phyloP scores from a whole-genome alignment of 2,888 invertebrate genomes.

The Ophion ellenae region DNA sequence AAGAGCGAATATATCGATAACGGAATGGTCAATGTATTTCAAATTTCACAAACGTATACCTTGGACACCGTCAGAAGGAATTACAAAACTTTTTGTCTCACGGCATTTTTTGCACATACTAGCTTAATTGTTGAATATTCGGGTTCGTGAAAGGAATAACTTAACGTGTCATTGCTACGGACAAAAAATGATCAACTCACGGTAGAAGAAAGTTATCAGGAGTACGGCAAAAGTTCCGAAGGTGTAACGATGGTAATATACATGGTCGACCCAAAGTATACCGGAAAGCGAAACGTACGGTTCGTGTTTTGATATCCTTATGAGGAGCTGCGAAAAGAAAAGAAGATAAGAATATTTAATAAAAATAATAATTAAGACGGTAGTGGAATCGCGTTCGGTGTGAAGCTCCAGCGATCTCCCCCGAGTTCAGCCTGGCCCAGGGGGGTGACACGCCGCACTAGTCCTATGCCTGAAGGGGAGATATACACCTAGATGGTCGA shows the following conservation, averaged over 20 bases:
- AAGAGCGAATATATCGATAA: too few relatives aligned
- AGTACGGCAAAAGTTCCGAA: slow-evolving; percentile 78
- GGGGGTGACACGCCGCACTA: too few relatives aligned
- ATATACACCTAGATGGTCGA: too few relatives aligned
- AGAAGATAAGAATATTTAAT: not conserved
- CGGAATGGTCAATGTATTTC: too few relatives aligned
- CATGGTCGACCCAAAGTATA: slow-evolving; percentile 79
- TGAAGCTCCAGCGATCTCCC: too few relatives aligned
- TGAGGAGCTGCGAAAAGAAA: slow-evolving; percentile 73
- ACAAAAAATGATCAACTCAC: slow-evolving; percentile 71
- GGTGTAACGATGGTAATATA: slow-evolving; percentile 80
- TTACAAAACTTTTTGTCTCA: too few relatives aligned
- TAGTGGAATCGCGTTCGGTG: too few relatives aligned
- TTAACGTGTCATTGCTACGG: not conserved
- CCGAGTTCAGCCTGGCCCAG: too few relatives aligned
- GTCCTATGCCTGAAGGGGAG: too few relatives aligned
- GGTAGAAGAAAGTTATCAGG: slow-evolving; percentile 77
- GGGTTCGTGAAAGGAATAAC: not conserved
- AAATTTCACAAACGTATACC: too few relatives aligned
- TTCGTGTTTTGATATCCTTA: slow-evolving; percentile 78
- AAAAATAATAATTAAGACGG: too few relatives aligned
- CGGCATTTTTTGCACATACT: not conserved
- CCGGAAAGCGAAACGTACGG: slow-evolving; percentile 77
- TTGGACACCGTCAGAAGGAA: too few relatives aligned
- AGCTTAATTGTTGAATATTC: not conserved